Conservation (phyloP, 1,140 invertebrate species). For the Delia radicum region DNA sequence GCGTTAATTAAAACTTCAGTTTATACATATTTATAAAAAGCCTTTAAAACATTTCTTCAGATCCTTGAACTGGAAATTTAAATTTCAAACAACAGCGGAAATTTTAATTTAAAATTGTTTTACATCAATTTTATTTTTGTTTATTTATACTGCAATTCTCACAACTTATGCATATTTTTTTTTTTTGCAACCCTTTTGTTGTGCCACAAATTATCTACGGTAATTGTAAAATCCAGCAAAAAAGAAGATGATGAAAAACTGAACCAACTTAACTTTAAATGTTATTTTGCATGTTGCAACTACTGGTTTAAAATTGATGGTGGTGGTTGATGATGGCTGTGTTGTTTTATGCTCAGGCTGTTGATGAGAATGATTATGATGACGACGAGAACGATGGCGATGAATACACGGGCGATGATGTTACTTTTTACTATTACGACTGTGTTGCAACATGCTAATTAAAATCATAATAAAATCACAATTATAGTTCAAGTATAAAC, state of each 20-base stretch:
- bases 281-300: neutral
- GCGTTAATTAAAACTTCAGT: too few relatives aligned
- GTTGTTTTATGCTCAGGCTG: neutral
- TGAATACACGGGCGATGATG: neutral
- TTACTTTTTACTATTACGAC: neutral
- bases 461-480: slow-evolving; percentile 24
- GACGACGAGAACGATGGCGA: neutral
- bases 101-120: too few relatives aligned
- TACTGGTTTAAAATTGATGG: neutral
- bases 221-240: neutral
- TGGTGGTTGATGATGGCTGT: neutral
- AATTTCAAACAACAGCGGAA: too few relatives aligned
- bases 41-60: too few relatives aligned
- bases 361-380: neutral
- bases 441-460: slow-evolving; percentile 17
- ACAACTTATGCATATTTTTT: neutral
- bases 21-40: too few relatives aligned
- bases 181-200: neutral
- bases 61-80: too few relatives aligned
- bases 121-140: too few relatives aligned
- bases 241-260: neutral
- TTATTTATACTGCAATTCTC: neutral
- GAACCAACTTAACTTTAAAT: neutral
- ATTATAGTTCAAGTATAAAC: slow-evolving; percentile 23
- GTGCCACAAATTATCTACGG: neutral